Evolutionary conservation across 2,797 vertebrate species (phyloP).

Genomic region (Pyrocephalus nanus): DNA sequence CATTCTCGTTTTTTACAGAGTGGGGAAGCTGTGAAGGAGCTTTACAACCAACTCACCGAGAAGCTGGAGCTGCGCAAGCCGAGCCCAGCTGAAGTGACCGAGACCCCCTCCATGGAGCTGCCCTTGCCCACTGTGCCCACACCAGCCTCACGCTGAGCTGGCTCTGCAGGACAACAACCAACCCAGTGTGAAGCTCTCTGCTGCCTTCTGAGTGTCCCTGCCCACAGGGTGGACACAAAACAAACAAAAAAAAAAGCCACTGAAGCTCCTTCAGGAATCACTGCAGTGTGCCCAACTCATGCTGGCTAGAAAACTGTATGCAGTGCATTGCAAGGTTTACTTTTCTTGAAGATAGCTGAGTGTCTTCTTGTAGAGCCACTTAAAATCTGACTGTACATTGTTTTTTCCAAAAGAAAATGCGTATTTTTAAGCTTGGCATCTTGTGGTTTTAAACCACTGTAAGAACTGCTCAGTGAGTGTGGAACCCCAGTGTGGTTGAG

Average conservation of each 20-base stretch:
- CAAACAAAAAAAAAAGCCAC: background rate
- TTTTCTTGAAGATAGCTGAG: background rate
- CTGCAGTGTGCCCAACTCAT: background rate
- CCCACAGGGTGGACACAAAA: background rate
- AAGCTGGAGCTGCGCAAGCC: conserved; percentile 89
- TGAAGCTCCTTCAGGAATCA: background rate
- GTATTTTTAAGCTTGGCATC: conserved; percentile 35
- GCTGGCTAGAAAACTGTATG: background rate
- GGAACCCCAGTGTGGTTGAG: background rate
- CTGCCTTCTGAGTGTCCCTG: background rate
- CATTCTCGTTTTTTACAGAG: conserved; percentile 75
- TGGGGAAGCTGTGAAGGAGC: conserved; percentile 91
- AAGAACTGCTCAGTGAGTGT: background rate
- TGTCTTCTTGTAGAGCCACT: background rate
- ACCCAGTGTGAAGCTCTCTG: background rate
- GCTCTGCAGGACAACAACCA: background rate
- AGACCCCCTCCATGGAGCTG: conserved; percentile 86
- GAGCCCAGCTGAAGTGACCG: conserved; percentile 80
- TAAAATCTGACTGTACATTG: background rate
- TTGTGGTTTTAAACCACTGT: background rate
- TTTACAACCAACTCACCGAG: conserved; percentile 86
- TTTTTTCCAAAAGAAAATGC: background rate
- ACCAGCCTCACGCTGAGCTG: conserved; percentile 67
- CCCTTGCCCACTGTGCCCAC: conserved; percentile 84
- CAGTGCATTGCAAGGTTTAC: conserved; percentile 8